Evolutionary conservation across 1,140 invertebrate genomes (phyloP).

Genomic region (roundworm (Caenorhabditis elegans)): DNA sequence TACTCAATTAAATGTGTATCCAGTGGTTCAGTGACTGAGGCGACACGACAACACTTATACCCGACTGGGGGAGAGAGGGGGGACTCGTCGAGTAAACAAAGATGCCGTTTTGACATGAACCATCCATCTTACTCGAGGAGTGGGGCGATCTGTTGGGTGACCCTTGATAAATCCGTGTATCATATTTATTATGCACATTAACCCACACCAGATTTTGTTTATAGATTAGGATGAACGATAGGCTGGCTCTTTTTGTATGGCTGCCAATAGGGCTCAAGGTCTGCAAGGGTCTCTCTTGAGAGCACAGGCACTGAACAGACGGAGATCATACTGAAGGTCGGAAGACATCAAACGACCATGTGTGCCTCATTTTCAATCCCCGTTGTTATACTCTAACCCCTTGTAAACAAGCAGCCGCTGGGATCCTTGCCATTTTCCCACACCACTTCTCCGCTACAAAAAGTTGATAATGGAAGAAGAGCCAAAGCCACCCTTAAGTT

Average conservation of each 20-base stretch:
- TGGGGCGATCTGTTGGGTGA: not conserved
- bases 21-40: not conserved
- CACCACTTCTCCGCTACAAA: not conserved
- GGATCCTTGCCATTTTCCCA: not conserved
- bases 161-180: slow-evolving; percentile 29
- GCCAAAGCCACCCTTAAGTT: not conserved
- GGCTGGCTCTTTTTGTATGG: not conserved
- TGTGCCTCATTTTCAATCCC: slow-evolving; percentile 25
- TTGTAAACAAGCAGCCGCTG: not conserved
- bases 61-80: not conserved
- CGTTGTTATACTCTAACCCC: not conserved
- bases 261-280: slow-evolving; percentile 1
- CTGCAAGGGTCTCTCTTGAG: not conserved
- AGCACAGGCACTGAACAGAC: not conserved
- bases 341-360: slow-evolving; percentile 24
- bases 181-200: slow-evolving; percentile 18
- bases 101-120: slow-evolving; percentile 21
- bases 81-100: slow-evolving; percentile 22
- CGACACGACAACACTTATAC: slow-evolving; percentile 1
- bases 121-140: slow-evolving; percentile 21
- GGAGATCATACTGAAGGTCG: slow-evolving; percentile 4
- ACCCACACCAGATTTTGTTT: slow-evolving; percentile 17
- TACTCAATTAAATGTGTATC: slow-evolving; percentile 26
- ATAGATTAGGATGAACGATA: slow-evolving; percentile 5
- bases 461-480: slow-evolving; percentile 1